Base-by-base conservation (phyloP, 2,113 vertebrate genomes). In the Rattus rattus region DNA sequence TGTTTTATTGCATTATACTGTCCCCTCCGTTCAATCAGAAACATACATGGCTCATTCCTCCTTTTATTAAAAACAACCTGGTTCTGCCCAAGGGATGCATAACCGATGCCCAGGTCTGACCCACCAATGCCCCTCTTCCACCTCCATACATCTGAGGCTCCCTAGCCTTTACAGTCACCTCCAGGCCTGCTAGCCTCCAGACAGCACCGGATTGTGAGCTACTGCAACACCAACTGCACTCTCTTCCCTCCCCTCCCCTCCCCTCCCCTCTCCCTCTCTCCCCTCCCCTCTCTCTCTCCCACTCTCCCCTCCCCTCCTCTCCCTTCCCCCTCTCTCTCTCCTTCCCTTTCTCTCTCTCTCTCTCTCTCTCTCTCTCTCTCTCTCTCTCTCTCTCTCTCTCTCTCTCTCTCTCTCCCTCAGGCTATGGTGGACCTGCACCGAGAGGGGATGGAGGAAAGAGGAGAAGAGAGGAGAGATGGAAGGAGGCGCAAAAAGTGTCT, bases 111-210 rank as follows among this genome's bases (percentile, higher is more conserved):
- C 22, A 1, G n/a, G 56, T 61, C 80, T 84, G n/a, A 12, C 56
- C 26, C n/a, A 43, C 81, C 26, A 52, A 61, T 9, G 22, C 98
- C 96, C 98, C 97, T 96, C 98, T 98, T 92, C 98, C 98, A 97
- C 98, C 98, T 95, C 98, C 98, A 98, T 98, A 98, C 97, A 98
- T 98, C 97, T 98, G 98, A 96, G 98, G 98, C 97, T 98, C 98
- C 98, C 98, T 98, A 97, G 98, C 97, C 93, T 97, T 96, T 97
- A 96, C 96, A 96, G 97, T 97, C 97, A 95, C 97, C 96, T 97
- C 97, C 97, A 5, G 77, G 49, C 93, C 95, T 96, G 93, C 94
- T 96, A 94, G 94, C 96, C 91, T 96, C 96, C 97, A 93, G 95
- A 92, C 94, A 96, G 97, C 96, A 92, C 87, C 94, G 94, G 97